Percentiles rank a stretch among this genome's conserved stretches.
phyloP scores from a whole-genome alignment of 2,113 vertebrate species.

The Abramis brama region DNA sequence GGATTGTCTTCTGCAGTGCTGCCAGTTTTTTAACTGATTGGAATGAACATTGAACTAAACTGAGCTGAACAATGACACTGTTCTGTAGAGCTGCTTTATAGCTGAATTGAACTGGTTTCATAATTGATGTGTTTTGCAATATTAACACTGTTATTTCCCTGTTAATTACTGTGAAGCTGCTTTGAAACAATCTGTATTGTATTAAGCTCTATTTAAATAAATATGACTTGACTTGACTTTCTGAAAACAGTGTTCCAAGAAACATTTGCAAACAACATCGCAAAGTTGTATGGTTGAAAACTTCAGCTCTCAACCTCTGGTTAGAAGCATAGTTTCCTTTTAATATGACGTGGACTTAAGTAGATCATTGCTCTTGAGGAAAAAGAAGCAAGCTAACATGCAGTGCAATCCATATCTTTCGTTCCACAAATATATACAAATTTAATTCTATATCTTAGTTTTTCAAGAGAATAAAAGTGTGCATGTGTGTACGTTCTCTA shows the following conservation, averaged over 20 bases:
- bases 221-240: background rate
- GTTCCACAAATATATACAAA: background rate
- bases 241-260: background rate
- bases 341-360: background rate
- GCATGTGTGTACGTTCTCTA: background rate
- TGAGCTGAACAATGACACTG: background rate
- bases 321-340: background rate
- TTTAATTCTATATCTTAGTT: background rate
- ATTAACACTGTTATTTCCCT: background rate
- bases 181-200: background rate
- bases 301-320: background rate
- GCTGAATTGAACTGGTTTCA: background rate
- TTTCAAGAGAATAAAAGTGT: background rate
- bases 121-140: background rate
- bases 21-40: background rate
- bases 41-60: too few relatives aligned
- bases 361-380: background rate
- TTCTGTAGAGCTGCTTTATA: background rate
- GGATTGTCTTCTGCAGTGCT: background rate
- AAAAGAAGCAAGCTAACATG: background rate
- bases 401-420: background rate
- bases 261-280: background rate
- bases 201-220: background rate
- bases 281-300: background rate
- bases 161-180: background rate